phyloP scores from a whole-genome alignment of 92 coral and sea anemone genomes.

The Umimayanthus chanpuru region DNA sequence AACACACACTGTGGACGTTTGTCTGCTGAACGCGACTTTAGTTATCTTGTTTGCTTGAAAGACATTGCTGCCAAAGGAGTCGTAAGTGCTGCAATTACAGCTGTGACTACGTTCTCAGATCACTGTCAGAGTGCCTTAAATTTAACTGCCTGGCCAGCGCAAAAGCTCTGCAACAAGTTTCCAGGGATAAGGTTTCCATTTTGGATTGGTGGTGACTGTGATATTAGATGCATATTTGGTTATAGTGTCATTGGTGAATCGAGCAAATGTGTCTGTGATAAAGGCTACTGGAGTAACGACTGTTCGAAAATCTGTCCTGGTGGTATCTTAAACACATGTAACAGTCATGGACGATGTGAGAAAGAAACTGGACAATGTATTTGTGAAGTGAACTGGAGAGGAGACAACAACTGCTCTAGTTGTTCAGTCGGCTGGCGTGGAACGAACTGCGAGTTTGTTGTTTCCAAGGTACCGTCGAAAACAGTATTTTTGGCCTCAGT shows the following conservation, averaged over 20 bases:
- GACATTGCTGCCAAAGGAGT: conserved; percentile 47
- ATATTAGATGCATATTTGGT: conserved; percentile 62
- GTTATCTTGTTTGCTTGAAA: conserved; percentile 56
- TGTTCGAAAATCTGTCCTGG: conserved; percentile 68
- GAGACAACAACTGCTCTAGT: conserved; percentile 48
- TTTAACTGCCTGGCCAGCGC: conserved; percentile 66
- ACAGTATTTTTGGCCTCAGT: conserved; percentile 51
- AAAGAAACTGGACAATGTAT: conserved; percentile 50
- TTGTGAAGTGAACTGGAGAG: conserved; percentile 66
- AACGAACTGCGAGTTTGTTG: conserved; percentile 52
- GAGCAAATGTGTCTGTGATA: conserved; percentile 52
- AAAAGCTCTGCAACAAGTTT: conserved; percentile 56
- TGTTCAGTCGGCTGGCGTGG: conserved; percentile 68
- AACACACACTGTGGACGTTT: conserved; percentile 50
- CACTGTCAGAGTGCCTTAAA: conserved; percentile 59
- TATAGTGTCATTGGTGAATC: conserved; percentile 25
- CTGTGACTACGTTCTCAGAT: conserved; percentile 65
- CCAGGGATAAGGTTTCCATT: conserved; percentile 50
- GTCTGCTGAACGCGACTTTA: conserved; percentile 54
- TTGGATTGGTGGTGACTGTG: conserved; percentile 67
- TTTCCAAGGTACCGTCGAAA: conserved; percentile 8
- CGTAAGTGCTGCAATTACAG: conserved; percentile 42
- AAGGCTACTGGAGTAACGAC: conserved; percentile 66
- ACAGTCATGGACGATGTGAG: conserved; percentile 62
- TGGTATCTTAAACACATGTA: conserved; percentile 58